Evolutionary conservation across 2,113 vertebrate genomes (phyloP), one percentile per base, ranked within the genome.

Genomic region (Sebastes fasciatus): DNA sequence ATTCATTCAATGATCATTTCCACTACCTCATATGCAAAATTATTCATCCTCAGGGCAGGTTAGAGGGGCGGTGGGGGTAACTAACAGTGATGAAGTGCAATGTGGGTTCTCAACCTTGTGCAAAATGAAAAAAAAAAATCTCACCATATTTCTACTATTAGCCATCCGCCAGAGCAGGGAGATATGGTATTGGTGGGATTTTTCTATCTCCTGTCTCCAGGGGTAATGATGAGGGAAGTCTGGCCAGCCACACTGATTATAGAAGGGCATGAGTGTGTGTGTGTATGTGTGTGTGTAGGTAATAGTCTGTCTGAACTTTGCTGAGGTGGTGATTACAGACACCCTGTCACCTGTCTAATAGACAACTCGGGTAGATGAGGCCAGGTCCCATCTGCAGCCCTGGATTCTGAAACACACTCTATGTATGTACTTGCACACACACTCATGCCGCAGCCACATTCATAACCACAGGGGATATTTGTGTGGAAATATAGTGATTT

Each of bases 181-280:
- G 70, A 86, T 86, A 76, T 86, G 73, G 60, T 85, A 69, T 85
- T 87, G 82, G 83, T 77, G 63, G 55, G 82, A 79, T 71, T 87
- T 89, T 88, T 90, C 74, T 81, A 76, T 85, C 78, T 88, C 69
- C 78, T 91, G 80, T 91, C 82, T 89, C 85, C 79, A 0, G n/a
- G 68, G 79, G 90, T 84, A 91, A 92, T 92, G 89, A 92, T 91
- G 89, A 93, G 81, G 83, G 78, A 88, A 87, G 77, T 88, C 62
- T 83, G 80, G 60, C 83, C 82, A 74, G 79, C 66, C 63, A 86
- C 74, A 85, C 61, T 91, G 88, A 93, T 92, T 87, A 85, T 69
- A 86, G 84, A 77, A 76, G 65, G 0, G 66, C 48, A 17, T 66
- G 63, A 12, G 60, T 69, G 19, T 72, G 63, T 42, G 71, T 69